phyloP scores from a whole-genome alignment of 2,797 vertebrate genomes.

The Phataginus tetradactyla region DNA sequence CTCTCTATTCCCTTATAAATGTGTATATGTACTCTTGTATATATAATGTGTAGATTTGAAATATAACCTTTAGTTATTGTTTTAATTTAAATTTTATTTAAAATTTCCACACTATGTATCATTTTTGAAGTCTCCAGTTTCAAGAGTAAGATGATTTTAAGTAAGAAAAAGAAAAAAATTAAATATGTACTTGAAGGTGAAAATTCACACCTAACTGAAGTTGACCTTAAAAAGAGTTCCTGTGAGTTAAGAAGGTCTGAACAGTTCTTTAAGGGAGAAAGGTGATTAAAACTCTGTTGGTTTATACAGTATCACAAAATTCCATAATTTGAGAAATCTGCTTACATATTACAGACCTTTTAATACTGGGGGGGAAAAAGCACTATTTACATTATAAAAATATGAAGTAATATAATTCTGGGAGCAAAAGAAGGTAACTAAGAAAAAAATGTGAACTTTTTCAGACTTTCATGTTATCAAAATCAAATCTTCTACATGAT shows the following conservation, averaged over 20 bases:
- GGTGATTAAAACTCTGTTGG: not conserved
- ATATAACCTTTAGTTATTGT: not conserved
- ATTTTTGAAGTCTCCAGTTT: not conserved
- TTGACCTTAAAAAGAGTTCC: not conserved
- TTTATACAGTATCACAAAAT: not conserved
- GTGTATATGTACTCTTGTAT: not conserved
- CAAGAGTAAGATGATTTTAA: not conserved
- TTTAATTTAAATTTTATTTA: constrained; percentile 8
- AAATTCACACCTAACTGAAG: not conserved
- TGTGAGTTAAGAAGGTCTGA: not conserved
- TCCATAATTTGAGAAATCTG: not conserved
- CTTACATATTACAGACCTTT: not conserved
- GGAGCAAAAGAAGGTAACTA: not conserved
- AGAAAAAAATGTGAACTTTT: not conserved
- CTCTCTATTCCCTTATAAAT: not conserved
- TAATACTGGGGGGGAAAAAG: not conserved
- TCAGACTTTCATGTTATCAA: not conserved
- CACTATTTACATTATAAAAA: not conserved
- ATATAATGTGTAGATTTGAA: not conserved
- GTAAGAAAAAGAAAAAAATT: not conserved
- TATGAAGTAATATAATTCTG: not conserved
- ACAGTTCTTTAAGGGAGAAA: not conserved
- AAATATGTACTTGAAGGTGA: constrained; percentile 4
- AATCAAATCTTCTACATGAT: not conserved
- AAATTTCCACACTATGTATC: not conserved